Evolutionary conservation across 2,113 vertebrate genomes (phyloP).

Genomic region (Struthio camelus): DNA sequence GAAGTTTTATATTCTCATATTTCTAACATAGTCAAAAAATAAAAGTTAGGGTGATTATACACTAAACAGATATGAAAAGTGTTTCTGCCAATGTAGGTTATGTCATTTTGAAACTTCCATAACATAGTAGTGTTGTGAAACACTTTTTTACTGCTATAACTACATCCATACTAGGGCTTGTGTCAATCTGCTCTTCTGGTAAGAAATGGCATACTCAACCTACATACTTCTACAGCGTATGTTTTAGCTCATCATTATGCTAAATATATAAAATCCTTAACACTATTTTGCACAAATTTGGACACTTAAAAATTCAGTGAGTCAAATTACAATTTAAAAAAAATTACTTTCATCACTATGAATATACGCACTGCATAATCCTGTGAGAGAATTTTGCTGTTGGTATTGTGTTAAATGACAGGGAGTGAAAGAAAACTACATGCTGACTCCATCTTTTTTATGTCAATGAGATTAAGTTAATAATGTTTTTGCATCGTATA

Average conservation of each 20-base stretch:
- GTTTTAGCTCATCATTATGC: neutral
- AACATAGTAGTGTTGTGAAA: neutral
- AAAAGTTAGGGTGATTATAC: neutral
- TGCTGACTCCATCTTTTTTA: neutral
- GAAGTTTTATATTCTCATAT: neutral
- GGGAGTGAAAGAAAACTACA: neutral
- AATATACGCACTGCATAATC: neutral
- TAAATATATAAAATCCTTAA: neutral
- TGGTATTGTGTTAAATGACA: neutral
- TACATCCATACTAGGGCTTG: neutral
- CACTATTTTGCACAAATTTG: neutral
- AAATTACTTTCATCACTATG: neutral
- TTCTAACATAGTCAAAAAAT: neutral
- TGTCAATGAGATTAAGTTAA: neutral
- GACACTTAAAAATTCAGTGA: neutral
- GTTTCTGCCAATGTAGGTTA: neutral
- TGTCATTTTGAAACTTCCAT: neutral
- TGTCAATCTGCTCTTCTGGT: neutral
- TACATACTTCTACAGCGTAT: neutral
- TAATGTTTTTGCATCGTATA: neutral
- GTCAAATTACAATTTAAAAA: neutral
- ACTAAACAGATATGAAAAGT: neutral
- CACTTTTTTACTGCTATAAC: neutral
- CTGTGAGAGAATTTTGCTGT: neutral
- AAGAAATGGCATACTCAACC: neutral